A percentile compares a stretch with the other conserved stretches of the same genome.
These are phyloP conservation scores for Drosophila pseudoananassae DNA, from an alignment of 1,140 invertebrate genomes.

Conservation along the genomic window DNA sequence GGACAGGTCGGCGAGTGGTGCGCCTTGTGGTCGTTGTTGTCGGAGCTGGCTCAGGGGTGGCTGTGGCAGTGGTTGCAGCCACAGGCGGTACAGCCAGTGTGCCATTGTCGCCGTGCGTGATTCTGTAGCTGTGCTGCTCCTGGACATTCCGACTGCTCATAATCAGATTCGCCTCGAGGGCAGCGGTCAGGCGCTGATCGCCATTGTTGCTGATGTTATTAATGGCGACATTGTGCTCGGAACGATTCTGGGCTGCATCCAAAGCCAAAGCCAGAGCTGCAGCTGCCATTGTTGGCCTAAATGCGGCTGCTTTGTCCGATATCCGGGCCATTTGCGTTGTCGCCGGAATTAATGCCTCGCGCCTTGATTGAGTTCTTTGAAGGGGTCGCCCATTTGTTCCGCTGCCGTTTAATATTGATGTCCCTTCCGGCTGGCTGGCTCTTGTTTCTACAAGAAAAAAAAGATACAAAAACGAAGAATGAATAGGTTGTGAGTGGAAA, in stretches of 20 bases:
- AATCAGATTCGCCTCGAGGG: slow-evolving; percentile 72
- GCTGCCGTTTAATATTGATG: slow-evolving; percentile 73
- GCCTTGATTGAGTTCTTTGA: slow-evolving; percentile 80
- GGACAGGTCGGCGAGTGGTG: slow-evolving; percentile 61
- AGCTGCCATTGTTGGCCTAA: slow-evolving; percentile 38
- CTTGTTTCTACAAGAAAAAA: slow-evolving; percentile 34
- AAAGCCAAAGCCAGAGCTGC: slow-evolving; percentile 11
- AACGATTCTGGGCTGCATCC: slow-evolving; percentile 31
- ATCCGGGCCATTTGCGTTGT: slow-evolving; percentile 66
- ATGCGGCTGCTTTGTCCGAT: slow-evolving; percentile 34
- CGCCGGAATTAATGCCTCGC: slow-evolving; percentile 72
- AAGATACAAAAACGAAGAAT: slow-evolving; percentile 30
- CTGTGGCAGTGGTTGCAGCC: slow-evolving; percentile 24
- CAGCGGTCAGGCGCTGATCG: slow-evolving; percentile 47
- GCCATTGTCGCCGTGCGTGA: slow-evolving; percentile 55
- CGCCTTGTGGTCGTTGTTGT: slow-evolving; percentile 43
- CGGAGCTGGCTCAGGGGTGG: slow-evolving; percentile 24
- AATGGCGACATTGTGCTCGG: slow-evolving; percentile 60
- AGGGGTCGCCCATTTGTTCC: slow-evolving; percentile 71
- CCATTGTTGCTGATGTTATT: slow-evolving; percentile 75
- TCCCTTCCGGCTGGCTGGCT: slow-evolving; percentile 27
- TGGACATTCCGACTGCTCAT: slow-evolving; percentile 74
- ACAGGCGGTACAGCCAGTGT: slow-evolving; percentile 9
- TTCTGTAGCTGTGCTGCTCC: slow-evolving; percentile 67
- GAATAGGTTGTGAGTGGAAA: slow-evolving; percentile 58